Base-by-base conservation (phyloP, 2,113 vertebrate genomes). In the Zosterops hypoxanthus region DNA sequence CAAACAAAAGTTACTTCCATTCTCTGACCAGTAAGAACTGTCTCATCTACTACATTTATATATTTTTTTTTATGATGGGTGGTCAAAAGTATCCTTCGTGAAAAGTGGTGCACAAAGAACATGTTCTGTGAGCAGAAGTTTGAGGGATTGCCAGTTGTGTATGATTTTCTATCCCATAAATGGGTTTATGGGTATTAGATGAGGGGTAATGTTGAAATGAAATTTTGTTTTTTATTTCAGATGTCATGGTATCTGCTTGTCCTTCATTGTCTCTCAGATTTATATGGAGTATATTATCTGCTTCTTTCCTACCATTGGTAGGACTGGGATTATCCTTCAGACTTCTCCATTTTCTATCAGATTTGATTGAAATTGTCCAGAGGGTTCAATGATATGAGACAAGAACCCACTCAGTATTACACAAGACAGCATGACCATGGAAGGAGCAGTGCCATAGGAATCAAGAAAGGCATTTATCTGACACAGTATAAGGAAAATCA, bases 261-360 rank as follows among this genome's bases (percentile, higher is more conserved):
- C n/a, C 9, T 7, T 75, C n/a, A 13, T 26, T 56, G 7, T 39
- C 4, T 49, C 39, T 57, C 39, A 83, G 18, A 57, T 84, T 78
- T 66, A 17, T 44, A 8, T 49, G 11, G 6, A 72, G 2, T 49
- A 33, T 24, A 47, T 57, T 23, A 21, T 0, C 0, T 7, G 2
- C 3, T 86, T 70, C 41, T 53, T 81, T 66, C 29, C 36, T 39
- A 39, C 36, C 36, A 39, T 57, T 65, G 49, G 18, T 18, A 80
- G 15, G 14, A 34, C 33, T 21, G 61, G 25, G 77, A 92, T 70
- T 77, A 42, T 11, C 23, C 22, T n/a, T 69, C 19, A 57, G 23
- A 50, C 2, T 60, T 86, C 25, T 31, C 9, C 2, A 14, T 60
- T 90, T 90, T 86, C 28, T 69, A 24, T 69, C 53, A 61, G 24